Conservation (phyloP, 2,797 vertebrate genomes). For the Bryconaethiops microstoma region DNA sequence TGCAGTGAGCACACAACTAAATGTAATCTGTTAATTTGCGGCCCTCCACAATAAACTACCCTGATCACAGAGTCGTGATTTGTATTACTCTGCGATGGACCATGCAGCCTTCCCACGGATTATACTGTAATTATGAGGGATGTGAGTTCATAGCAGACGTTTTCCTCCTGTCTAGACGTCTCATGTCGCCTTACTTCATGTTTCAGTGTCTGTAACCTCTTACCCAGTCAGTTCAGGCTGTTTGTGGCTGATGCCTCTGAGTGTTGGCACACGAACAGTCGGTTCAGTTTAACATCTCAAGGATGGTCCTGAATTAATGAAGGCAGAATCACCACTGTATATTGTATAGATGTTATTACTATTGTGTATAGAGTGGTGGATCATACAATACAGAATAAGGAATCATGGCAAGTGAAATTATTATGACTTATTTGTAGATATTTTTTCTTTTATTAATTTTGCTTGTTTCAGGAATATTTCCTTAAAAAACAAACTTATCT, state of each 20-base stretch:
- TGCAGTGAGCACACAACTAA: not conserved
- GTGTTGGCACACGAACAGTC: too few relatives aligned
- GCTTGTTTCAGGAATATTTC: too few relatives aligned
- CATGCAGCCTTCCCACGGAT: not conserved
- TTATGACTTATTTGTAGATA: too few relatives aligned
- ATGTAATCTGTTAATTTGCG: constrained; percentile 3
- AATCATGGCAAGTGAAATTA: too few relatives aligned
- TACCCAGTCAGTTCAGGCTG: not conserved
- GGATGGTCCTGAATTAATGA: not conserved
- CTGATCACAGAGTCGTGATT: constrained; percentile 8
- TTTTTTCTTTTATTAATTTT: too few relatives aligned
- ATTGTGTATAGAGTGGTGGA: not conserved
- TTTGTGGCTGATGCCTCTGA: not conserved
- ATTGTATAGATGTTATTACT: too few relatives aligned
- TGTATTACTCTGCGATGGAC: not conserved
- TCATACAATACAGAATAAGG: not conserved
- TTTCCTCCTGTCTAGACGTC: constrained; percentile 16
- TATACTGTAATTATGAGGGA: constrained; percentile 7
- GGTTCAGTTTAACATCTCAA: not conserved
- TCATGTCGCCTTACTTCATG: constrained; percentile 4
- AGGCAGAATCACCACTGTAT: too few relatives aligned
- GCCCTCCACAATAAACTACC: not conserved
- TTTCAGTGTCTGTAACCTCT: constrained; percentile 15
- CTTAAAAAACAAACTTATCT: too few relatives aligned
- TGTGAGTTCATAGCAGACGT: not conserved